Evolutionary conservation across 2,888 invertebrate genomes (phyloP), one percentile per base, ranked within the genome.

Genomic region (Pseudanteris insignis): DNA sequence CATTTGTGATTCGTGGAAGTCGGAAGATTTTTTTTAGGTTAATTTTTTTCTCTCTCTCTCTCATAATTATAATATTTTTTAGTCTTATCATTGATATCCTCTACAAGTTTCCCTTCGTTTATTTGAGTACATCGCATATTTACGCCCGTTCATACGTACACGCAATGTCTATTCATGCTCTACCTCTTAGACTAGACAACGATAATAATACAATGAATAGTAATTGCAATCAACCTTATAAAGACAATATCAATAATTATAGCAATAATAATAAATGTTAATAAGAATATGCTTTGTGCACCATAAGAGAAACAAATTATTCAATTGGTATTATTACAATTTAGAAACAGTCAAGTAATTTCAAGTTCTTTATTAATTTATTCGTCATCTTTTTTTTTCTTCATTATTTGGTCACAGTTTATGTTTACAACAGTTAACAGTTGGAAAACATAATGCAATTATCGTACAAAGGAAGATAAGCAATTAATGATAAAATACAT

Each of bases 151-250:
- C 59, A 61, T 59, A 61, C 63, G 63, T 62, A 60, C 51, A 60
- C 53, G 61, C 53, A 60, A 54, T 54, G 54, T 48, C 53, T 53
- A 53, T 62, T 46, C 50, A 62, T 53, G 2, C 44, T 36, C 62
- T 55, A 54, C 51, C 8, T 12, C 63, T 63, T 63, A 63, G 32
- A 54, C 63, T 63, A 63, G 51, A 63, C 63, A 63, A 63, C 63
- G 63, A 59, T 58, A 59, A 24, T 38, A 53, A 58, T 63, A 59
- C 60, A 65, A 65, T 65, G 50, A 65, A 63, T 65, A 41, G 33
- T 44, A 48, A 60, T 62, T 60, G 47, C 58, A 58, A 47, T 44
- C 32, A 62, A 62, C 59, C 38, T 63, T 44, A 63, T 60, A 63
- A 63, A 59, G 36, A 60, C 59, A 63, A 63, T 61, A 61, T 47